Percentiles rank a stretch among this genome's conserved stretches.
Conservation (phyloP, 2,888 invertebrate species). For the Coleophora deauratella region DNA sequence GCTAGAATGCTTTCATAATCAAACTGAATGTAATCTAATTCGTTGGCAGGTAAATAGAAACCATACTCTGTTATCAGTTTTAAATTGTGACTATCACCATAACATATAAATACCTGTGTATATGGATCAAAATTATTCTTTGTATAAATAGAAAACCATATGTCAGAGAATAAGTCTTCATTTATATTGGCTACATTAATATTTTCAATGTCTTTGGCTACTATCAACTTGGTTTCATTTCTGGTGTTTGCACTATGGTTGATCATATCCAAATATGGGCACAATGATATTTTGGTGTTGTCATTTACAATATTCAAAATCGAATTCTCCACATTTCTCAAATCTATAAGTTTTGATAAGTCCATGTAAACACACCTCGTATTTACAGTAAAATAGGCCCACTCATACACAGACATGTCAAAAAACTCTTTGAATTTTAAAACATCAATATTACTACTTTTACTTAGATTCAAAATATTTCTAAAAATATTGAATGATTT, state of each 20-base stretch:
- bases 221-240: slow-evolving; percentile 65
- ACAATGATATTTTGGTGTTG: slow-evolving; percentile 81
- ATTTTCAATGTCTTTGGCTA: slow-evolving; percentile 43
- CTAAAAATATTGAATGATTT: slow-evolving; percentile 57
- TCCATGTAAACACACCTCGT: slow-evolving; percentile 87
- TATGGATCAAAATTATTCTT: slow-evolving; percentile 73
- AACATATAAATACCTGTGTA: slow-evolving; percentile 90
- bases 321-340: slow-evolving; percentile 52
- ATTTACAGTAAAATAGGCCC: slow-evolving; percentile 90
- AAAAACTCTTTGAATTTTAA: slow-evolving; percentile 53
- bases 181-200: slow-evolving; percentile 37
- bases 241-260: slow-evolving; percentile 83
- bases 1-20: slow-evolving; percentile 66
- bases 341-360: slow-evolving; percentile 51
- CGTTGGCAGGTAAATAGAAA: slow-evolving; percentile 81
- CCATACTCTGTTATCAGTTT: slow-evolving; percentile 92
- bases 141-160: slow-evolving; percentile 62
- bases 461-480: slow-evolving; percentile 49
- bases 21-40: slow-evolving; percentile 78
- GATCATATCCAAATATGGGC: slow-evolving; percentile 92
- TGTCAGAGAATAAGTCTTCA: slow-evolving; percentile 45
- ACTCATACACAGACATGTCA: slow-evolving; percentile 75
- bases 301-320: slow-evolving; percentile 65
- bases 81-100: slow-evolving; percentile 86
- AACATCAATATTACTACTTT: slow-evolving; percentile 49